These are phyloP conservation scores for Diaperis boleti DNA, from an alignment of 2,888 invertebrate genomes.

Conservation along the genomic window DNA sequence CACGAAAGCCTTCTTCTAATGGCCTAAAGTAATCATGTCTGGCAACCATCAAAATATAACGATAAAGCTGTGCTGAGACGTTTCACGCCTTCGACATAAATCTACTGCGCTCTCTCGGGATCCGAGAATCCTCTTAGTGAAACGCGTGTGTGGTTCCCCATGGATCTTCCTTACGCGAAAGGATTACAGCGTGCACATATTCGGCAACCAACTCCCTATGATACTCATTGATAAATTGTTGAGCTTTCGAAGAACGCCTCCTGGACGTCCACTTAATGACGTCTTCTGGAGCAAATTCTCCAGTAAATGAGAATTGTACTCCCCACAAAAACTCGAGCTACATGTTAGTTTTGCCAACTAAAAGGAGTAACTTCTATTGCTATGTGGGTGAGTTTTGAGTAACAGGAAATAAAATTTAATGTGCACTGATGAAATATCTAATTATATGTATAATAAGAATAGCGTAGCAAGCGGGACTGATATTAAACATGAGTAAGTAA, in stretches of 20 bases:
- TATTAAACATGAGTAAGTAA: too few relatives aligned
- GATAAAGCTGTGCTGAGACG: slow-evolving; percentile 62
- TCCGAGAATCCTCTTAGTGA: slow-evolving; percentile 63
- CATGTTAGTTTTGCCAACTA: too few relatives aligned
- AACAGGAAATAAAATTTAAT: too few relatives aligned
- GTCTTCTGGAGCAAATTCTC: slow-evolving; percentile 13
- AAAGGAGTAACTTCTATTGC: too few relatives aligned
- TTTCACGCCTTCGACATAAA: slow-evolving; percentile 64
- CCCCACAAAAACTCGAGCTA: too few relatives aligned
- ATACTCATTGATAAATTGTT: slow-evolving; percentile 57
- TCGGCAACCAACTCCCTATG: slow-evolving; percentile 45
- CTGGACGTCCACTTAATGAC: slow-evolving; percentile 14
- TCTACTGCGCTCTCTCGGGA: slow-evolving; percentile 61
- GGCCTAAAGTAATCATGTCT: slow-evolving; percentile 55
- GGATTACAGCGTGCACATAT: slow-evolving; percentile 55
- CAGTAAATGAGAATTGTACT: too few relatives aligned
- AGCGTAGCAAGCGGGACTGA: too few relatives aligned
- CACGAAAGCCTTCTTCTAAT: slow-evolving; percentile 47
- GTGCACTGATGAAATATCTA: too few relatives aligned
- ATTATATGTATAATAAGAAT: too few relatives aligned
- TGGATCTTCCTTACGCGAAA: slow-evolving; percentile 59
- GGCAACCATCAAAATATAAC: slow-evolving; percentile 62
- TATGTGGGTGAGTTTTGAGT: too few relatives aligned
- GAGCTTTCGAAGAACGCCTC: slow-evolving; percentile 41
- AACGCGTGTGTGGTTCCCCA: slow-evolving; percentile 59